phyloP scores from a whole-genome alignment of 2,797 vertebrate species.

The Prunella strophiata region DNA sequence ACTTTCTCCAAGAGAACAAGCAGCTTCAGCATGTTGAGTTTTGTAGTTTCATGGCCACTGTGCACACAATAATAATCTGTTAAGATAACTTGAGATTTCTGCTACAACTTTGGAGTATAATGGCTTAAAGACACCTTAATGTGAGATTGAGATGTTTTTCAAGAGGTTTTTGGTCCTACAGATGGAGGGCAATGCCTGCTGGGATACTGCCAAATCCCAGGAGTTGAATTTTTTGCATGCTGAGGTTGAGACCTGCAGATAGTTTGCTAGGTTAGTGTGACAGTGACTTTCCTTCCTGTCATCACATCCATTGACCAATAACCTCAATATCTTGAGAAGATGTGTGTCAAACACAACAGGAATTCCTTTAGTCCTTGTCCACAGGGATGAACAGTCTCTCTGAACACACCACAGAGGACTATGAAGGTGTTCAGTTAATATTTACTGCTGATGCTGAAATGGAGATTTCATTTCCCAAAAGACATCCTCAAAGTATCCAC shows the following conservation, averaged over 20 bases:
- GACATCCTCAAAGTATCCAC: background rate
- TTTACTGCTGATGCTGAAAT: background rate
- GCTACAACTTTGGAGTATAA: background rate
- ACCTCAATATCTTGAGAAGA: background rate
- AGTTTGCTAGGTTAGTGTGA: background rate
- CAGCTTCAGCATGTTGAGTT: background rate
- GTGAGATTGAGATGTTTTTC: background rate
- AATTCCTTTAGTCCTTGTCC: background rate
- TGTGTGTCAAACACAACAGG: background rate
- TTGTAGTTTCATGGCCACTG: background rate
- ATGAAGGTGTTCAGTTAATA: background rate
- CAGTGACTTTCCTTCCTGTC: background rate
- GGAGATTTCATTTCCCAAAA: background rate
- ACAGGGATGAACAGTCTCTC: background rate
- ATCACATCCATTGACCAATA: background rate
- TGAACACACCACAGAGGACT: background rate
- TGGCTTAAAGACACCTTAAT: background rate
- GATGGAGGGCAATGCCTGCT: background rate
- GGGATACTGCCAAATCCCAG: background rate
- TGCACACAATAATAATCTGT: background rate
- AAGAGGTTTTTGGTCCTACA: background rate
- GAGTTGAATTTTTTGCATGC: background rate
- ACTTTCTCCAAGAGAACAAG: background rate
- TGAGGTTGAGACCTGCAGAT: background rate
- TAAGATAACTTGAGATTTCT: background rate